These are phyloP conservation scores for Samia ricini DNA, from an alignment of 1,140 invertebrate genomes.

Conservation along the genomic window DNA sequence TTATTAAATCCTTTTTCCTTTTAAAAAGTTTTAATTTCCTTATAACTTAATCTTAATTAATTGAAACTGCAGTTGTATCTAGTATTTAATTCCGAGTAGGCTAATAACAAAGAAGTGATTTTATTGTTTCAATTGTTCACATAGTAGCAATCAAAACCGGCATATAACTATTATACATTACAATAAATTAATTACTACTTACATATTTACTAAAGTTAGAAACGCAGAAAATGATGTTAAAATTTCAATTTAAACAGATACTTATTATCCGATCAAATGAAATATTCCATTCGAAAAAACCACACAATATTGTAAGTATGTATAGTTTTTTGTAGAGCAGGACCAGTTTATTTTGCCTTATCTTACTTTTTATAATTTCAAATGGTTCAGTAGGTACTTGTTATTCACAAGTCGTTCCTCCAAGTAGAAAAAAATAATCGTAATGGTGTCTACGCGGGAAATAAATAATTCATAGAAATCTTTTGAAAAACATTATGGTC, in stretches of 20 bases:
- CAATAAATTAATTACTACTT: background rate
- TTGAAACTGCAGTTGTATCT: background rate
- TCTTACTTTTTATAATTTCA: constrained; percentile 23
- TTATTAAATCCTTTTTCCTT: background rate
- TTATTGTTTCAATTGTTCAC: background rate
- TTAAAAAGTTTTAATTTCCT: background rate
- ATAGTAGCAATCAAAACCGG: background rate
- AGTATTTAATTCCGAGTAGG: background rate
- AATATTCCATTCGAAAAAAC: background rate
- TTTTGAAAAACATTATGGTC: constrained; percentile 72
- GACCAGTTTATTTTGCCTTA: constrained; percentile 6
- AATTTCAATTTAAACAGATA: no score
- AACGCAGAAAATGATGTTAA: no score
- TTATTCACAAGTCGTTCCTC: constrained; percentile 64
- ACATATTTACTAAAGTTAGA: no score
- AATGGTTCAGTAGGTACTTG: constrained; percentile 37
- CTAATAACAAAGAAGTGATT: background rate
- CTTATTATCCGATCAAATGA: no score
- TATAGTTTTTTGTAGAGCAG: background rate
- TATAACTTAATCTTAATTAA: background rate
- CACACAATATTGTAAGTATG: background rate
- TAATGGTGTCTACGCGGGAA: constrained; percentile 67
- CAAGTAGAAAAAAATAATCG: constrained; percentile 72
- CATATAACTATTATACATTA: background rate
- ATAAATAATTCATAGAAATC: constrained; percentile 74